Percentiles rank a stretch among this genome's conserved stretches.
Evolutionary conservation across 2,888 invertebrate species (phyloP).

Genomic region (Spodoptera littoralis): DNA sequence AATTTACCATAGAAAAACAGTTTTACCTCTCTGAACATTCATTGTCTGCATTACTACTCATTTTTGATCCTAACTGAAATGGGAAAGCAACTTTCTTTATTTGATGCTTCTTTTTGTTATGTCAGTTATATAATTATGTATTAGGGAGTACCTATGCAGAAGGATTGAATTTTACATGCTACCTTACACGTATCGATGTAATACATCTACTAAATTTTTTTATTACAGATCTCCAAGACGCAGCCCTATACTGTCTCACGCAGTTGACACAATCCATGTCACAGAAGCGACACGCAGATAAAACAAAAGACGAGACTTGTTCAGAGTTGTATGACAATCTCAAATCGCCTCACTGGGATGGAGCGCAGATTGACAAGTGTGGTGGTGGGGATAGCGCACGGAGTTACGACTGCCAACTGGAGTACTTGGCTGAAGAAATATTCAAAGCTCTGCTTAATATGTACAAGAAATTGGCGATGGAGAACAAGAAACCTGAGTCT

Average conservation of each 20-base stretch:
- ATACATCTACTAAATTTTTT: neutral
- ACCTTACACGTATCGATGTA: neutral
- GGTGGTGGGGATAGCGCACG: slow-evolving; percentile 63
- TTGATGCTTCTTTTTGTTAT: no score
- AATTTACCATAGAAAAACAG: no score
- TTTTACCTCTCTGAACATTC: no score
- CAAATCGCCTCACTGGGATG: slow-evolving; percentile 63
- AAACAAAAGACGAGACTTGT: slow-evolving; percentile 64
- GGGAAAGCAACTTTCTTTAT: no score
- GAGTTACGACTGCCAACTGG: slow-evolving; percentile 74
- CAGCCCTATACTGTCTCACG: slow-evolving; percentile 74
- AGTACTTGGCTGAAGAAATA: slow-evolving; percentile 76
- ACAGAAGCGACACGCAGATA: slow-evolving; percentile 67
- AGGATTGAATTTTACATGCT: no score
- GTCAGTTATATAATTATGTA: no score
- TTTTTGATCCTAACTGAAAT: no score
- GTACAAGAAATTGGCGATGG: slow-evolving; percentile 68
- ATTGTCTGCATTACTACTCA: no score
- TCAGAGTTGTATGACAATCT: slow-evolving; percentile 72
- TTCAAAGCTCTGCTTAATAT: slow-evolving; percentile 73
- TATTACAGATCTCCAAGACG: slow-evolving; percentile 77
- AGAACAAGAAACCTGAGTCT: slow-evolving; percentile 67
- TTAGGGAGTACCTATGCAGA: no score
- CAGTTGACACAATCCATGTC: slow-evolving; percentile 71
- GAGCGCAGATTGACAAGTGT: slow-evolving; percentile 40